A percentile compares a stretch with the other conserved stretches of the same genome.
These are phyloP conservation scores for Campopleginae sp. DNA, from an alignment of 2,888 invertebrate species.

Conservation along the genomic window DNA sequence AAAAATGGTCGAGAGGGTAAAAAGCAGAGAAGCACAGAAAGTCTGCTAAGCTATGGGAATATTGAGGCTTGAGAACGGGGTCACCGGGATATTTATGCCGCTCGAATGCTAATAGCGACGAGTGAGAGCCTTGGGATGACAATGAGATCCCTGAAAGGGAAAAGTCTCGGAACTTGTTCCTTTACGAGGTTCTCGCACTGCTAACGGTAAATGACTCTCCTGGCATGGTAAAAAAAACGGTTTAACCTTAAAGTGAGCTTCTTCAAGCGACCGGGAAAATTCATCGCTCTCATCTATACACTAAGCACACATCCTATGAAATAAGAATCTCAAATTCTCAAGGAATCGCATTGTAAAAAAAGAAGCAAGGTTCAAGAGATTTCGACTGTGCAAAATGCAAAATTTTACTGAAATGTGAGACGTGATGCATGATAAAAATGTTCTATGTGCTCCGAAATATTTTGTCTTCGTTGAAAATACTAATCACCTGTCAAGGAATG, in stretches of 20 bases:
- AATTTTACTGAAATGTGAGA: neutral
- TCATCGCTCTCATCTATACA: slow-evolving; percentile 18
- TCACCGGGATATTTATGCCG: slow-evolving; percentile 61
- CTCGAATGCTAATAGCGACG: slow-evolving; percentile 38
- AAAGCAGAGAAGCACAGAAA: slow-evolving; percentile 30
- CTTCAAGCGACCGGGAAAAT: slow-evolving; percentile 10
- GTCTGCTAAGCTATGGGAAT: slow-evolving; percentile 52
- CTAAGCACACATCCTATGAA: neutral
- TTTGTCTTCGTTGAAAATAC: neutral
- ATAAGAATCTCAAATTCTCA: neutral
- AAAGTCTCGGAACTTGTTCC: slow-evolving; percentile 54
- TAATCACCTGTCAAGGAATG: slow-evolving; percentile 16
- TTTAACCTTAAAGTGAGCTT: slow-evolving; percentile 2
- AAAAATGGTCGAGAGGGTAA: slow-evolving; percentile 59
- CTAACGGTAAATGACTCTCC: slow-evolving; percentile 22
- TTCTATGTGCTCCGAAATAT: neutral
- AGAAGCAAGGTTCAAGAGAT: neutral
- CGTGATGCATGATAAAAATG: neutral
- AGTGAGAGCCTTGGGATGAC: slow-evolving; percentile 53
- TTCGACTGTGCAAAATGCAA: neutral
- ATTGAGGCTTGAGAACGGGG: slow-evolving; percentile 59
- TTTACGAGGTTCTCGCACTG: slow-evolving; percentile 15
- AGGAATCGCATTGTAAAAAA: neutral
- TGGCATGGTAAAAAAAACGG: slow-evolving; percentile 3
- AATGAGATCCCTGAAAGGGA: slow-evolving; percentile 52